Conservation (phyloP, 2,797 vertebrate genomes). For the Sus cebifrons region DNA sequence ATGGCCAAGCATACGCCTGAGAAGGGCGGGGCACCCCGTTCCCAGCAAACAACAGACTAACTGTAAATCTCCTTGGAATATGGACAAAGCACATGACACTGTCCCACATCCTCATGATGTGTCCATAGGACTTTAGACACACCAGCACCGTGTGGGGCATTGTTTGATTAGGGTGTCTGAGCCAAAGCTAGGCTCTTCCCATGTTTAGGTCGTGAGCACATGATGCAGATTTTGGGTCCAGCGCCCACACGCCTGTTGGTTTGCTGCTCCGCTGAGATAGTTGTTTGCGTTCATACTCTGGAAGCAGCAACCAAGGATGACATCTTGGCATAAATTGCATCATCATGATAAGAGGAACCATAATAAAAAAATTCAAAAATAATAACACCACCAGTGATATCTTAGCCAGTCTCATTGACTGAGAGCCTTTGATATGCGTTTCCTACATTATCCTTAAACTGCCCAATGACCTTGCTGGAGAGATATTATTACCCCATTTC, state of each 20-base stretch:
- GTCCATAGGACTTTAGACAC: not conserved
- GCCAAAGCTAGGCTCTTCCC: not conserved
- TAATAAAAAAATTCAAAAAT: not conserved
- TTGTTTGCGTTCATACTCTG: not conserved
- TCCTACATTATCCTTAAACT: not conserved
- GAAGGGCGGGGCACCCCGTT: conserved; percentile 68
- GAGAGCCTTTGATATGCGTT: not conserved
- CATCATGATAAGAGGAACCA: not conserved
- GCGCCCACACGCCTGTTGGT: not conserved
- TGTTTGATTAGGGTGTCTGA: not conserved
- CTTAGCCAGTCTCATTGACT: not conserved
- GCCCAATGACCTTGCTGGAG: not conserved
- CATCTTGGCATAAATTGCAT: not conserved
- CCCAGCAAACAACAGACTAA: conserved; percentile 29
- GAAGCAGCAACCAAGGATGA: not conserved
- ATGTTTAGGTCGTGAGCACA: not conserved
- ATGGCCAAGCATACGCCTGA: conserved; percentile 81
- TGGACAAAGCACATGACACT: conserved; percentile 40
- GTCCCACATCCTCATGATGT: not conserved
- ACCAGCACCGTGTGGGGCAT: not conserved
- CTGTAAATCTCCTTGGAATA: not conserved
- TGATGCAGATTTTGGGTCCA: not conserved
- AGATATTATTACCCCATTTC: not conserved
- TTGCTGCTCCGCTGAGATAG: not conserved
- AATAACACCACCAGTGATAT: not conserved